Base-by-base conservation (phyloP, 2,888 invertebrate species). In the Drosophila cognata region DNA sequence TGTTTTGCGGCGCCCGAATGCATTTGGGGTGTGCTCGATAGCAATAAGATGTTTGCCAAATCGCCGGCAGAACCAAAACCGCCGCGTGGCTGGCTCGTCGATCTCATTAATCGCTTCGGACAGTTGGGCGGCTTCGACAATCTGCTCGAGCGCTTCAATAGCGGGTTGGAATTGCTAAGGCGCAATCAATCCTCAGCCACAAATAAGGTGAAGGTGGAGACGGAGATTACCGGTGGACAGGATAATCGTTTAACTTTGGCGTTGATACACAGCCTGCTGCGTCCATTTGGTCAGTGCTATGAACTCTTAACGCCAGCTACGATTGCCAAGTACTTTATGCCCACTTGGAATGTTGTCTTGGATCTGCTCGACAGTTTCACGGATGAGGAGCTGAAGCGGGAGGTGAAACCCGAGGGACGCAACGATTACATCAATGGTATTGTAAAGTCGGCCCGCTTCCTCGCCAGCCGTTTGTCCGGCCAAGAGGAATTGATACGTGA, bases 361-460 rank as follows among this genome's bases (percentile, higher is more conserved):
- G 96, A 96, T 89, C 95, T 98, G 91, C 94, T 99, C 91, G 98
- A 99, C 92, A 97, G 97, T 93, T 94, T 99, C 91, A 97, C 98
- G 29, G 99, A 99, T 93, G 98, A 98, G 77, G 99, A 99, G 92
- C 93, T 99, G 71, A 99, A 99, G 92, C 96, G 97, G 84, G 99
- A 99, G 94, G 98, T 98, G 6, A 98, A 98, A 92, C 95, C 95
- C 21, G 99, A 99, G 93, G 97, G 97, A 77, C 99, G 99, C 94
- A 99, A 98, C 93, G 99, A 99, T 94, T 97, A 98, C 59, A 96
- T 99, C 81, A 98, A 99, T 75, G 97, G 97, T 81, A 97, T 99
- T 92, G 97, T 99, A 76, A 97, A 98, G 94, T 96, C 97, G 46
- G 96, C 98, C 82, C 98, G 98, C 94, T 97, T 96, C 93, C 95